These are phyloP conservation scores for Saimiri boliviensis DNA, from an alignment of 2,113 vertebrate species.

Conservation along the genomic window DNA sequence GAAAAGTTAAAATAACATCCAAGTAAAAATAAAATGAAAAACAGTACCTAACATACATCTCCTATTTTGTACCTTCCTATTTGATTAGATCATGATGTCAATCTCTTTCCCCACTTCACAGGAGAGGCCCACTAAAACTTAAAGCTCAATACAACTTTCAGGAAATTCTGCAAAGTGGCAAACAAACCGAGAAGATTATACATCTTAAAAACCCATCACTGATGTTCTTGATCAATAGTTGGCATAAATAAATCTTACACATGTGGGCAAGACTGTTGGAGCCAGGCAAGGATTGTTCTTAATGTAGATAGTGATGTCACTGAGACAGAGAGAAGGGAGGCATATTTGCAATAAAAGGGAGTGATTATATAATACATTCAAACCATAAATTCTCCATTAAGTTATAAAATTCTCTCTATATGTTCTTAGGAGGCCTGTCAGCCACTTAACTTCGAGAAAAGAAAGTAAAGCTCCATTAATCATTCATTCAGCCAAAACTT, in stretches of 20 bases:
- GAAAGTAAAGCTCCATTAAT: neutral
- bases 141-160: neutral
- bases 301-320: constrained; percentile 24
- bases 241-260: constrained; percentile 46
- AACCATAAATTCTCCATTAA: constrained; percentile 48
- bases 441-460: neutral
- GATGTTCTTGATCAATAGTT: constrained; percentile 58
- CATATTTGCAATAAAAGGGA: neutral
- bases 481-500: neutral
- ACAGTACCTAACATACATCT: neutral
- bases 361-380: neutral
- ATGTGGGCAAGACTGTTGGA: constrained; percentile 47
- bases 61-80: neutral
- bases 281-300: constrained; percentile 53
- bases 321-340: constrained; percentile 20
- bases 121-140: neutral
- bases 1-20: neutral
- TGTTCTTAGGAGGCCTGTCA: neutral
- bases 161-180: constrained; percentile 35
- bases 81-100: neutral
- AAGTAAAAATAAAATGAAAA: constrained; percentile 48
- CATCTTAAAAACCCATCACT: constrained; percentile 43
- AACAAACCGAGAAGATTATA: constrained; percentile 25
- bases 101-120: neutral
- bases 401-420: constrained; percentile 22